Base-by-base conservation (phyloP, 1,140 invertebrate genomes). In the Copidosoma floridanum region DNA sequence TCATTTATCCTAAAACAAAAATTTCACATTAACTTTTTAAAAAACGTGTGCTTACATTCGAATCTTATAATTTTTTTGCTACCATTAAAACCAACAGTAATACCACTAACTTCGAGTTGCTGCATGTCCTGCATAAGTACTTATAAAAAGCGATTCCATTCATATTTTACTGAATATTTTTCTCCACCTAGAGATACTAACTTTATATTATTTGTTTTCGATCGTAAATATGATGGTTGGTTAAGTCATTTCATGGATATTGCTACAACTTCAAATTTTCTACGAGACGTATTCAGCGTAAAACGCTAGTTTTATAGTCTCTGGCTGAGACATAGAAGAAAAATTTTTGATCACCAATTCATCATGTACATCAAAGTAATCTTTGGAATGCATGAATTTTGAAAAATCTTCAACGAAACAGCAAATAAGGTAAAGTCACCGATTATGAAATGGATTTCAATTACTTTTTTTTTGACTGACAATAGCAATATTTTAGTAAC, bases 281-380 rank as follows among this genome's bases (percentile, higher is more conserved):
- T 43, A 59, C 57, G 60, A 5, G 63, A 61, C 3, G 56, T 60
- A 57, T 20, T 67, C 60, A 48, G 63, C 57, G 48, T 57, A 67
- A 26, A 63, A n/a, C n/a, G 51, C 52, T 21, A 65, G 43, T 52
- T 61, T 26, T 11, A 63, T 23, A 20, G 62, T 24, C 38, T 55
- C 54, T 24, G 51, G n/a, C 37, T 50, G 21, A 7, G 5, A 0
- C 55, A 68, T 63, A 35, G 62, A 52, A 35, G n/a, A 12, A 57
- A 35, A 46, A 43, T n/a, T 63, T 35, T 32, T 48, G 23, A 41
- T 41, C 57, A 60, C 37, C 23, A 46, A 63, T 23, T 55, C 63
- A 37, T 48, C 60, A 27, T 58, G 59, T 0, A 68, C 52, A 57
- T 65, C 55, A 32, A 32, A 32, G 6, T 8, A 32, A 8, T 12